Percentiles rank a stretch among this genome's conserved stretches.
Evolutionary conservation across 2,888 invertebrate genomes (phyloP).

Genomic region (Tryphoninae sp.): DNA sequence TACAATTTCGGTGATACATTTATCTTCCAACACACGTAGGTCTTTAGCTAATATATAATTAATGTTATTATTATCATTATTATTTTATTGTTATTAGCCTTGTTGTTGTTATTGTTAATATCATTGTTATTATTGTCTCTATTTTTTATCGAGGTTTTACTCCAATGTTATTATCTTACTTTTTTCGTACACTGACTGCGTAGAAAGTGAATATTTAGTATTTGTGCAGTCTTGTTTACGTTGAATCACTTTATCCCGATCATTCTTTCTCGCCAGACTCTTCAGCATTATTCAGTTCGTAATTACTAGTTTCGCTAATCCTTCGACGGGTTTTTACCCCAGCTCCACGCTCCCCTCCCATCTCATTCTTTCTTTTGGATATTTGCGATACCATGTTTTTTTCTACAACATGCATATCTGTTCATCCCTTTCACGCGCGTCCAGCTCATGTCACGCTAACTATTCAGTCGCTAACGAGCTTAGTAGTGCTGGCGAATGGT

Average conservation of each 20-base stretch:
- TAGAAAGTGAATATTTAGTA: not conserved
- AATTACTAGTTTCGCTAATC: slow-evolving; percentile 15
- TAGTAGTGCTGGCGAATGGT: slow-evolving; percentile 65
- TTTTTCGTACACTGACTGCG: not conserved
- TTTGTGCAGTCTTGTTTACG: not conserved
- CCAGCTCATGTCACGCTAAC: slow-evolving; percentile 54
- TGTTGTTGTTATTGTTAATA: not conserved
- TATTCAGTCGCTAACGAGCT: slow-evolving; percentile 73
- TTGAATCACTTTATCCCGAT: not conserved
- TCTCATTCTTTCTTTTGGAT: slow-evolving; percentile 19
- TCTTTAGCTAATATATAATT: not conserved
- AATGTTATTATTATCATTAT: not conserved
- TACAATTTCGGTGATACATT: slow-evolving; percentile 2
- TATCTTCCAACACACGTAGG: not conserved
- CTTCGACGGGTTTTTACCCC: not conserved
- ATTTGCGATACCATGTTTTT: slow-evolving; percentile 27
- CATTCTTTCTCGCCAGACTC: slow-evolving; percentile 6
- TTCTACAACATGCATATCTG: slow-evolving; percentile 43
- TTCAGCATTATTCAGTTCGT: slow-evolving; percentile 41
- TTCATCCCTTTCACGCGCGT: slow-evolving; percentile 56
- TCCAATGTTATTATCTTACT: not conserved
- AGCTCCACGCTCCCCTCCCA: not conserved
- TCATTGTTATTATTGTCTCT: not conserved
- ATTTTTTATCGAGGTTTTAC: not conserved
- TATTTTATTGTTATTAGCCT: not conserved